Evolutionary conservation across 1,140 invertebrate species (phyloP).

Genomic region (Anastrepha ludens): DNA sequence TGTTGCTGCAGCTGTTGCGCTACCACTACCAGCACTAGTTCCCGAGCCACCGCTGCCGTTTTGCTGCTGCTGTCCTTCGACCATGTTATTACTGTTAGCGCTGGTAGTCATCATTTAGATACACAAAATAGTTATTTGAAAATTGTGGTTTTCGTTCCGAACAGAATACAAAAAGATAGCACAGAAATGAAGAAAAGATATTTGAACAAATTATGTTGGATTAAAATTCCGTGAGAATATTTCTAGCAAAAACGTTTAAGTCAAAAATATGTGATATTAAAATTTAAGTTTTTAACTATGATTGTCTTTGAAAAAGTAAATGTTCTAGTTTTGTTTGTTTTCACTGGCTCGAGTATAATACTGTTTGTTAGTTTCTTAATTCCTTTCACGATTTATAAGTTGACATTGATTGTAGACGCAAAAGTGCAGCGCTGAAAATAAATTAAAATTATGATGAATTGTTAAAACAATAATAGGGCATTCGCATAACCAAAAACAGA

Average conservation of each 20-base stretch:
- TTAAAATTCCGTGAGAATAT: neutral
- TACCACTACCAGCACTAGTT: slow-evolving; percentile 53
- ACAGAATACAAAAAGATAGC: neutral
- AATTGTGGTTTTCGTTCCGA: neutral
- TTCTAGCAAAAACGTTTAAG: neutral
- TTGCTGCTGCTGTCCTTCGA: slow-evolving; percentile 65
- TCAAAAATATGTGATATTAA: neutral
- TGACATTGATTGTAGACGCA: neutral
- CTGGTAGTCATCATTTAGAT: slow-evolving; percentile 58
- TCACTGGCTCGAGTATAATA: slow-evolving; percentile 20
- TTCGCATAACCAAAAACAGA: too few species aligned
- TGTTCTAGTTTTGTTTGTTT: neutral
- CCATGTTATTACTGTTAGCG: slow-evolving; percentile 62
- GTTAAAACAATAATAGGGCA: neutral
- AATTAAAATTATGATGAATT: neutral
- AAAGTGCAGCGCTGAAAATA: slow-evolving; percentile 34
- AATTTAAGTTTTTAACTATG: slow-evolving; percentile 12
- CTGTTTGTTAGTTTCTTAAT: slow-evolving; percentile 16
- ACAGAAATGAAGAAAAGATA: slow-evolving; percentile 8
- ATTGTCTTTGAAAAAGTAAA: slow-evolving; percentile 11
- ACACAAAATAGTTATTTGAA: slow-evolving; percentile 43
- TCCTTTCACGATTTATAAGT: neutral
- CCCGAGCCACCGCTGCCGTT: slow-evolving; percentile 62
- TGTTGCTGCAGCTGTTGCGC: slow-evolving; percentile 54
- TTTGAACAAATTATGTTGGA: neutral